Evolutionary conservation across 2,113 vertebrate genomes (phyloP).

Genomic region (Ovis canadensis): DNA sequence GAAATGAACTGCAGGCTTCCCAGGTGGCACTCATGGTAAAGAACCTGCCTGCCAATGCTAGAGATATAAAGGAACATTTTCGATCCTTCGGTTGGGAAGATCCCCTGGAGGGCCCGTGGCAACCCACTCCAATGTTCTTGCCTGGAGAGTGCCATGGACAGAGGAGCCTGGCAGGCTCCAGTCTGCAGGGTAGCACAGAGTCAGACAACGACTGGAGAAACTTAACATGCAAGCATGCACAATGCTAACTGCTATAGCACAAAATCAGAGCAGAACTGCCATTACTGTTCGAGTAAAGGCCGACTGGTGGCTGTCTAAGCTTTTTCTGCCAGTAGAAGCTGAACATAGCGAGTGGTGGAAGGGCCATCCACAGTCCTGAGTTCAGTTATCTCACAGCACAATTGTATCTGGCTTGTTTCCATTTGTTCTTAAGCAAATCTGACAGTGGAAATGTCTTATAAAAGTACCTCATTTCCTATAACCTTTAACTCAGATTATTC

Average conservation of each 20-base stretch:
- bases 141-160: not conserved
- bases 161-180: not conserved
- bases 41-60: not conserved
- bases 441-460: not conserved
- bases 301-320: not conserved
- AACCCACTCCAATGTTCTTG: not conserved
- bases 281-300: not conserved
- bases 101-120: not conserved
- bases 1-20: not conserved
- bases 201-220: not conserved
- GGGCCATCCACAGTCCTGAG: not conserved
- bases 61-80: not conserved
- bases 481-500: not conserved
- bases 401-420: not conserved
- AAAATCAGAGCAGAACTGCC: not conserved
- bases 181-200: not conserved
- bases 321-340: not conserved
- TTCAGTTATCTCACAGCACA: not conserved
- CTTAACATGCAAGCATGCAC: not conserved
- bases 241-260: too few relatives aligned
- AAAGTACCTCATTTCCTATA: not conserved
- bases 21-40: not conserved
- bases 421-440: not conserved
- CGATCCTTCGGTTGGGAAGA: rapidly evolving
- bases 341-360: not conserved